Conservation (phyloP, 2,797 vertebrate genomes). For the Eutrigla gurnardus region DNA sequence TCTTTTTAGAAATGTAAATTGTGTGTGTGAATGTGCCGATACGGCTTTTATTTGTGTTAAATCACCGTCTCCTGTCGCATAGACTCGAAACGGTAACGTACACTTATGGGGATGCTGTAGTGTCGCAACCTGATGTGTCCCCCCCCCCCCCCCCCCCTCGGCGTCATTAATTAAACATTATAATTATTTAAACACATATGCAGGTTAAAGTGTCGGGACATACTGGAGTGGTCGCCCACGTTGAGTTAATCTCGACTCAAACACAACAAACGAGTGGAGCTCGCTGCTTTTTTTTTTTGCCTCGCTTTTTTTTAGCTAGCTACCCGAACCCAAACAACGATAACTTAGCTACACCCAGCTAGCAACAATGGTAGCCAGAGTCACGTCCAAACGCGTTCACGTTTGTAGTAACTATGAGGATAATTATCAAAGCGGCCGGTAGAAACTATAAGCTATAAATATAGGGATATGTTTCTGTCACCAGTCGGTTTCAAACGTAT, state of each 20-base stretch:
- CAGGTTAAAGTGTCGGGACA: too few relatives aligned
- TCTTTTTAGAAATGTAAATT: too few relatives aligned
- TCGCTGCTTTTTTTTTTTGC: too few relatives aligned
- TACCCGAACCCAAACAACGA: background rate
- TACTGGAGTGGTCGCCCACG: too few relatives aligned
- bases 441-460: background rate
- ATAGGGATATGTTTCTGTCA: background rate
- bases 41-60: background rate
- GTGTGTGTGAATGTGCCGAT: background rate
- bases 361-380: background rate
- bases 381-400: accelerated
- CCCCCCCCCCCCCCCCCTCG: background rate
- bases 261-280: too few relatives aligned
- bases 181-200: background rate
- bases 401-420: background rate
- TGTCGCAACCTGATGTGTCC: slow-evolving; percentile 27
- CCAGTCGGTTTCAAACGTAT: background rate
- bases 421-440: background rate
- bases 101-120: slow-evolving; percentile 48
- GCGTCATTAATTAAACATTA: background rate
- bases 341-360: slow-evolving; percentile 24
- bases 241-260: too few relatives aligned
- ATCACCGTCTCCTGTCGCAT: slow-evolving; percentile 12
- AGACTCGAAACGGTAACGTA: background rate
- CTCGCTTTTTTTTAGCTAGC: background rate